Conservation (phyloP, 2,113 vertebrate genomes). For the Microtus montanus region DNA sequence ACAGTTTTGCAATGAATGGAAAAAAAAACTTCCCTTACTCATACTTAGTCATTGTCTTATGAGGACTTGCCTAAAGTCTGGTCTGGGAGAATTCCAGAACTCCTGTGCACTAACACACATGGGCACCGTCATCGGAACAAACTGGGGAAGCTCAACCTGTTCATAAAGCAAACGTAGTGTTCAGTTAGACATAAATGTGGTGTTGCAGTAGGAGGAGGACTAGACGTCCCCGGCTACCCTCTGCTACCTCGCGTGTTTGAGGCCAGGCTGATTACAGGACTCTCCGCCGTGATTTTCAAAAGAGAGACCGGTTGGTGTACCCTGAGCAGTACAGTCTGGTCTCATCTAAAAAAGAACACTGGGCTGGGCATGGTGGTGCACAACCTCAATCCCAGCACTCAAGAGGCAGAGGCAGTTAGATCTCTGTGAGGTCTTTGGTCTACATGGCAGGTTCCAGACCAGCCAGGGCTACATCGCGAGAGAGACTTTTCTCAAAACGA, state of each 20-base stretch:
- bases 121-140: neutral
- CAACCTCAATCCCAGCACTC: neutral
- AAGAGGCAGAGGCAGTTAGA: neutral
- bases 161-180: neutral
- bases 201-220: neutral
- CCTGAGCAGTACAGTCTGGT: neutral
- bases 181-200: neutral
- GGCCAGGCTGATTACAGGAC: neutral
- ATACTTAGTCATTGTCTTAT: neutral
- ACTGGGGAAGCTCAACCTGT: neutral
- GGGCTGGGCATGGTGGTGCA: neutral
- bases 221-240: neutral
- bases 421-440: neutral
- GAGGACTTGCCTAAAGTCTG: neutral
- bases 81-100: neutral
- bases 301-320: neutral
- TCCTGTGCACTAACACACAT: neutral
- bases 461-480: neutral
- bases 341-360: neutral
- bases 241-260: neutral
- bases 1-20: neutral
- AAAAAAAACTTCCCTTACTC: neutral
- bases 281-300: neutral
- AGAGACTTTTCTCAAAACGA: neutral
- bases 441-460: neutral